A percentile compares a stretch with the other conserved stretches of the same genome.
Evolutionary conservation across 2,797 vertebrate species (phyloP).

Genomic region (Sebastes miniatus): DNA sequence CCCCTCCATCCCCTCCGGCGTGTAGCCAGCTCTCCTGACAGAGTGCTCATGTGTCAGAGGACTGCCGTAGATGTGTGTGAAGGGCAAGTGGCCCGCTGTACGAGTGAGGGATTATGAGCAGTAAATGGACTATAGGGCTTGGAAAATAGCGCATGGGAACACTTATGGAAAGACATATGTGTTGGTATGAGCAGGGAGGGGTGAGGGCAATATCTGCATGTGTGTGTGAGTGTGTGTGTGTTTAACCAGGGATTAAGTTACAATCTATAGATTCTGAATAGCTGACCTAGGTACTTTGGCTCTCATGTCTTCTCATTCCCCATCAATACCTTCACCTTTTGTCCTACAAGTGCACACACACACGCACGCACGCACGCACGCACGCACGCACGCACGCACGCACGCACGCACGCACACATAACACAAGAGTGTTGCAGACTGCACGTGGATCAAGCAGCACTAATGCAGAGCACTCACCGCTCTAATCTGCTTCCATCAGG

Average conservation of each 20-base stretch:
- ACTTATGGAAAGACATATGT: conserved; percentile 8
- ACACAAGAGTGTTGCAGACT: neutral
- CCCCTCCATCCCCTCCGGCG: neutral
- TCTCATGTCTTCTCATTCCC: conserved; percentile 19
- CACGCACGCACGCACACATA: neutral
- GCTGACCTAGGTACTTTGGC: conserved; percentile 46
- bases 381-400: neutral
- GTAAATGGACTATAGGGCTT: conserved; percentile 18
- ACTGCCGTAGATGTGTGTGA: conserved; percentile 14
- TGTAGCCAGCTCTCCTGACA: conserved; percentile 23
- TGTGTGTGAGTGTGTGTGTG: neutral
- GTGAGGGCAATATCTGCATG: neutral
- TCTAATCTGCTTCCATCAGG: conserved; percentile 23
- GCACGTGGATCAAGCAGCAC: conserved; percentile 11
- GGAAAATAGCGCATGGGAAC: neutral
- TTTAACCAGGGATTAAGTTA: conserved; percentile 42
- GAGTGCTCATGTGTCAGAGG: conserved; percentile 24
- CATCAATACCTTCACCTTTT: conserved; percentile 57
- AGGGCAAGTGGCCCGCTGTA: conserved; percentile 8
- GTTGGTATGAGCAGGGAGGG: neutral
- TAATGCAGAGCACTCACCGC: conserved; percentile 8
- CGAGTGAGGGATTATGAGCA: neutral
- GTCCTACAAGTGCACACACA: neutral
- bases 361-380: too few species aligned
- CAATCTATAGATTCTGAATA: conserved; percentile 47